Evolutionary conservation across 2,888 invertebrate species (phyloP).

Genomic region (Meliscaeva auricollis): DNA sequence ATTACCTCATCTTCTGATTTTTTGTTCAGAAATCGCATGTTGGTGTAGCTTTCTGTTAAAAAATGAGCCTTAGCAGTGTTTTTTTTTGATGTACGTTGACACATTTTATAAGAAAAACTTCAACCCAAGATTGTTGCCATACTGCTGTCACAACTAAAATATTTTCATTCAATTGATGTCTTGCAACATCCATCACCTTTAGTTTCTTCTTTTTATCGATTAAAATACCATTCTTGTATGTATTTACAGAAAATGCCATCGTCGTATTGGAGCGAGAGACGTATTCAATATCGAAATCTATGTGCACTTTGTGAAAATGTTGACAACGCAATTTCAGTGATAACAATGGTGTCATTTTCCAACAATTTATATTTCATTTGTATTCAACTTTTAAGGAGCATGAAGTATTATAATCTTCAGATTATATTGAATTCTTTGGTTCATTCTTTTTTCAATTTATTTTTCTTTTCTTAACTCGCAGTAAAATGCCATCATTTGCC

Average conservation of each 20-base stretch:
- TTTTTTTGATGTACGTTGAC: too few species aligned
- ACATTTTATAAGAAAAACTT: too few species aligned
- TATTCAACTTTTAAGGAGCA: slow-evolving; percentile 85
- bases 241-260: slow-evolving; percentile 79
- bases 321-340: slow-evolving; percentile 85
- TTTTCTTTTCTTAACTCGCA: slow-evolving; percentile 65
- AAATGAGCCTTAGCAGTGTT: too few species aligned
- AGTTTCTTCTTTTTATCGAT: too few species aligned
- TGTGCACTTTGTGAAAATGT: slow-evolving; percentile 85
- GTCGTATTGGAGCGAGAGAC: slow-evolving; percentile 85
- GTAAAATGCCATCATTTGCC: slow-evolving; percentile 82
- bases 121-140: too few species aligned
- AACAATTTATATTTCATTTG: slow-evolving; percentile 87
- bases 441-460: background rate
- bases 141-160: too few species aligned
- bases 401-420: slow-evolving; percentile 83
- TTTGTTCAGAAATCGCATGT: too few species aligned
- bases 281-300: slow-evolving; percentile 85
- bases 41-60: too few species aligned
- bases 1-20: too few species aligned
- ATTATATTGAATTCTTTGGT: background rate
- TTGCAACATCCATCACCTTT: too few species aligned
- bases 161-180: too few species aligned
- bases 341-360: slow-evolving; percentile 85
- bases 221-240: too few species aligned